A percentile compares a stretch with the other conserved stretches of the same genome.
phyloP scores from a whole-genome alignment of 2,888 invertebrate species.

The Cryptus armator region DNA sequence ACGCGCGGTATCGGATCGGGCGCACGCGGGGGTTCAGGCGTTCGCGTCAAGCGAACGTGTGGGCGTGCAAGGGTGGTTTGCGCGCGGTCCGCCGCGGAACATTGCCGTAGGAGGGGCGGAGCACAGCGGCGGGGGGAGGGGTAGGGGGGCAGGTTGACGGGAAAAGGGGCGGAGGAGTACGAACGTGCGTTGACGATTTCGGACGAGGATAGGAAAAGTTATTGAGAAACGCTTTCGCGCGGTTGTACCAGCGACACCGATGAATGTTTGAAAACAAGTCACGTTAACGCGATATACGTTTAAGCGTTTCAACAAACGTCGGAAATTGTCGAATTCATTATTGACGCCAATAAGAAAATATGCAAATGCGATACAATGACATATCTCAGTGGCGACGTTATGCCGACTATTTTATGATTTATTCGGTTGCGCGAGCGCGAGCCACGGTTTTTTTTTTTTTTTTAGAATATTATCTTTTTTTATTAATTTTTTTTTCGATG shows the following conservation, averaged over 20 bases:
- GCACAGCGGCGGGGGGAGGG: constrained; percentile 42
- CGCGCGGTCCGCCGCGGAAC: constrained; percentile 67
- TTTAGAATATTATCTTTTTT: not conserved
- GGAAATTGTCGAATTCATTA: no score
- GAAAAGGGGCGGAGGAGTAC: constrained; percentile 68
- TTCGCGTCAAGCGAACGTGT: constrained; percentile 76
- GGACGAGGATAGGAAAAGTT: constrained; percentile 12
- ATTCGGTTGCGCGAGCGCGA: no score
- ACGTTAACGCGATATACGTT: no score
- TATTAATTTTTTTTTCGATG: not conserved
- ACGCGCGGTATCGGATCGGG: constrained; percentile 48
- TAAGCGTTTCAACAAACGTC: no score
- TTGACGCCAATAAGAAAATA: no score
- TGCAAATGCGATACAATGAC: no score
- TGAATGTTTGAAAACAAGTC: no score
- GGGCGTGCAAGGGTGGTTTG: constrained; percentile 72
- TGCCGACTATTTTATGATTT: no score
- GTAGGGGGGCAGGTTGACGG: constrained; percentile 61
- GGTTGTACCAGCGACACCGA: not conserved
- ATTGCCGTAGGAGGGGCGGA: constrained; percentile 36
- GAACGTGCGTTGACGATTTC: constrained; percentile 63
- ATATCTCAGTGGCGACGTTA: no score
- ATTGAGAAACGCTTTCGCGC: not conserved
- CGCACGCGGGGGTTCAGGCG: constrained; percentile 39
- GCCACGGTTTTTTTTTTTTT: not conserved